phyloP scores from a whole-genome alignment of 2,888 invertebrate genomes.

The Aleiodes testaceus region DNA sequence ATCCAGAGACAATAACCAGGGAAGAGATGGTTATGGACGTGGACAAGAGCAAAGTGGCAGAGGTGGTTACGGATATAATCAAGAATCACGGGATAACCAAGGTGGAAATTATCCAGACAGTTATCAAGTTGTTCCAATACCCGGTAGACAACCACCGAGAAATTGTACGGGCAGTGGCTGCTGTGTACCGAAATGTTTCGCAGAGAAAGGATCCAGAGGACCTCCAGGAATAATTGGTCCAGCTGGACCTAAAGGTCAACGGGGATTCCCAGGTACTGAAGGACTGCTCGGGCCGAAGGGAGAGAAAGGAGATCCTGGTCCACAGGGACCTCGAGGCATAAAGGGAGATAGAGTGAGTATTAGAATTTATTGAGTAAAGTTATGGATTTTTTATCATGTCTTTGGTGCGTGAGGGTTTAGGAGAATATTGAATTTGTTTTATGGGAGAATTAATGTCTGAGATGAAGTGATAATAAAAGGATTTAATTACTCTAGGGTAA shows the following conservation, averaged over 20 bases:
- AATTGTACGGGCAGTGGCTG: constrained; percentile 80
- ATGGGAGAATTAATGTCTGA: no score
- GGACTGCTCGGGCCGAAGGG: constrained; percentile 92
- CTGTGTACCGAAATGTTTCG: constrained; percentile 90
- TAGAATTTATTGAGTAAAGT: background rate
- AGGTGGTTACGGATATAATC: constrained; percentile 50
- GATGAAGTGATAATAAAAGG: background rate
- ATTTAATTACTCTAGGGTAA: constrained; percentile 76
- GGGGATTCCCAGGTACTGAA: constrained; percentile 88
- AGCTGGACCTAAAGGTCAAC: constrained; percentile 83
- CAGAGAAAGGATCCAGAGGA: constrained; percentile 89
- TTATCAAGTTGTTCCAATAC: constrained; percentile 74
- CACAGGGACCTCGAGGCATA: constrained; percentile 85
- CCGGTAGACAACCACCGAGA: constrained; percentile 74
- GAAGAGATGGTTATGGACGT: constrained; percentile 40
- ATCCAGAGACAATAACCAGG: constrained; percentile 45
- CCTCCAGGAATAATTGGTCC: constrained; percentile 83
- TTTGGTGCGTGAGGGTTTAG: no score
- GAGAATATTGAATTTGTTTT: no score
- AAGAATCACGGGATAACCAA: constrained; percentile 36
- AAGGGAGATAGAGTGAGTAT: constrained; percentile 83
- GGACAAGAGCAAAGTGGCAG: constrained; percentile 27
- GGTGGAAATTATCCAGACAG: constrained; percentile 69
- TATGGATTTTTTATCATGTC: background rate
- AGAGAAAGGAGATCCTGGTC: constrained; percentile 89